Evolutionary conservation across 2,797 vertebrate species (phyloP), one percentile per base, ranked within the genome.

Genomic region (Tenualosa ilisha): DNA sequence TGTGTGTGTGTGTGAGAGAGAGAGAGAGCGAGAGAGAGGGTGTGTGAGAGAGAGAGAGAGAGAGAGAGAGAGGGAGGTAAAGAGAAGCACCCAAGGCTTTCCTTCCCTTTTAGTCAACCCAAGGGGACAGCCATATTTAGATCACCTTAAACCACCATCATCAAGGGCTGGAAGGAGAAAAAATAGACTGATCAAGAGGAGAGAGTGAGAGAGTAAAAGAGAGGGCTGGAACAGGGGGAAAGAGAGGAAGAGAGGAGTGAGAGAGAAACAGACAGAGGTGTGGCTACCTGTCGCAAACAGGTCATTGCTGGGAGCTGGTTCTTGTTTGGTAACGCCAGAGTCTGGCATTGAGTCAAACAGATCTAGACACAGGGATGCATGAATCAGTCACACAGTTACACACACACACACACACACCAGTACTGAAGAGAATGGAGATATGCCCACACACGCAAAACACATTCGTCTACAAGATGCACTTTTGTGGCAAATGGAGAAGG

Each of bases 241-340:
- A n/a, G 24, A 13, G 63, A 12, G 61, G 53, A 51, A 83, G 86
- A 88, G 85, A 84, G 83, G n/a, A 53, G 24, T 4, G 31, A 26
- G 17, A 31, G 56, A 54, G 83, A 87, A 15, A 75, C 15, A 31
- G 4, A 75, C 13, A 6, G 68, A 75, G 86, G 87, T 72, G 50
- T 17, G 87, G 93, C 95, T 99, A 99, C 98, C 98, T 99, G 97
- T 96, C 93, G 96, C 95, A 94, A 99, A 99, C 94, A 98, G 94
- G 94, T 98, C 97, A 96, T 96, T 96, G 94, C 96, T 96, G 94
- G 96, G 95, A 89, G 95, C 89, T 87, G 92, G 92, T 54, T 97
- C 97, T 88, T 94, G 94, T 91, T 93, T 94, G 90, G 95, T 89
- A 90, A 91, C 94, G 87, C 96, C 96, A 40, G 92, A 89, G 86